These are phyloP conservation scores for Drosophila serrata DNA, from an alignment of 1,140 invertebrate species.

Conservation along the genomic window DNA sequence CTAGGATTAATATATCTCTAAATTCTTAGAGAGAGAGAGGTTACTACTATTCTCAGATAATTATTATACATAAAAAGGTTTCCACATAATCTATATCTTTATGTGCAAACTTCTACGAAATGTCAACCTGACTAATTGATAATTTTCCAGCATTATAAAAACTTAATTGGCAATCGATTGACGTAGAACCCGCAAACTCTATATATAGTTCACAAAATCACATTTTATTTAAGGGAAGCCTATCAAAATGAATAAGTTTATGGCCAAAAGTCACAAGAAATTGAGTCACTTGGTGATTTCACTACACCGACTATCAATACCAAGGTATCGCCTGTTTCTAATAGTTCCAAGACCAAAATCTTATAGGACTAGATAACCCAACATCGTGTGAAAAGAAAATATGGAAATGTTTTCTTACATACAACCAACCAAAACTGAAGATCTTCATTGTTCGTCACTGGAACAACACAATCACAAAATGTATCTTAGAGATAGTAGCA, in stretches of 20 bases:
- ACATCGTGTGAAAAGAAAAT: slow-evolving; percentile 30
- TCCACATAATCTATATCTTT: neutral
- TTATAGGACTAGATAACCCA: neutral
- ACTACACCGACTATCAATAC: neutral
- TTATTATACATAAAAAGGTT: neutral
- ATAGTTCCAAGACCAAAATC: neutral
- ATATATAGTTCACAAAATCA: slow-evolving; percentile 17
- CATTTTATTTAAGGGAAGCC: slow-evolving; percentile 22
- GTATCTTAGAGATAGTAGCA: slow-evolving; percentile 39
- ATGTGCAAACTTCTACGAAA: neutral
- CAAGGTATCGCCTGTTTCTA: neutral
- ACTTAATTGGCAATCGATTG: slow-evolving; percentile 35
- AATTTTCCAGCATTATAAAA: slow-evolving; percentile 23
- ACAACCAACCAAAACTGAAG: slow-evolving; percentile 4
- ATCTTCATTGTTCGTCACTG: slow-evolving; percentile 9
- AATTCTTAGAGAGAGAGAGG: neutral
- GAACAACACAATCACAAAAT: slow-evolving; percentile 2
- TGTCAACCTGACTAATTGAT: slow-evolving; percentile 2
- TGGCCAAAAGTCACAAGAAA: slow-evolving; percentile 18
- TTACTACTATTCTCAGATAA: neutral
- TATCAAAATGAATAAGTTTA: slow-evolving; percentile 28
- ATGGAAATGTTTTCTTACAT: neutral
- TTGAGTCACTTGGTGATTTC: slow-evolving; percentile 36
- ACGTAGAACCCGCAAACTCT: neutral
- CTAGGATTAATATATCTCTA: too few species aligned